Percentiles rank a stretch among this genome's conserved stretches.
Evolutionary conservation across 2,888 invertebrate genomes (phyloP).

Genomic region (Rhagonycha fulva): DNA sequence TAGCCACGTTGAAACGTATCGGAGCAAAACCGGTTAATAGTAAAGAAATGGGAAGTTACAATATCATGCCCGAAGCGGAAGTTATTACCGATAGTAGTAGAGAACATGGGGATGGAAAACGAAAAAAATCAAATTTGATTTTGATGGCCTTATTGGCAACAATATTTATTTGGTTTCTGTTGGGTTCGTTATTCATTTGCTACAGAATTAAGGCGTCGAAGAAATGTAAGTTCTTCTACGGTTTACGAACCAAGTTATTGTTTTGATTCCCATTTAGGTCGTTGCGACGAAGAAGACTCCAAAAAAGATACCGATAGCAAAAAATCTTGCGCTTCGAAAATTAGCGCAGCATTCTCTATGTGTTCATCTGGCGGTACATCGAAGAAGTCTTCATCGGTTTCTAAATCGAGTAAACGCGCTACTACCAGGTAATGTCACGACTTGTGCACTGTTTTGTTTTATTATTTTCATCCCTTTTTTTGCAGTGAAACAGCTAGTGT

Average conservation of each 20-base stretch:
- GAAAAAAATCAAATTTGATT: constrained; percentile 34
- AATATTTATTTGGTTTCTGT: constrained; percentile 51
- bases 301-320: background rate
- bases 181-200: constrained; percentile 50
- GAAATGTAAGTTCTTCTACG: background rate
- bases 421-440: background rate
- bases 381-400: background rate
- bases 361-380: background rate
- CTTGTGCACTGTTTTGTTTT: background rate
- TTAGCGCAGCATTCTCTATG: background rate
- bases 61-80: constrained; percentile 37
- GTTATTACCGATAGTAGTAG: constrained; percentile 28
- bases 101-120: background rate
- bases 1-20: constrained; percentile 49
- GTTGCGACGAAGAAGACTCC: background rate
- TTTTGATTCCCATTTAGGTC: background rate
- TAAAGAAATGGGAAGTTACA: constrained; percentile 36
- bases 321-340: background rate
- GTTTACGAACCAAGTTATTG: background rate
- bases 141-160: constrained; percentile 44
- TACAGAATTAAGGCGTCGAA: constrained; percentile 33
- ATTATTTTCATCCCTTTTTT: background rate
- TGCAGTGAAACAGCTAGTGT: background rate
- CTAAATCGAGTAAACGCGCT: background rate
- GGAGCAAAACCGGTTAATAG: constrained; percentile 6